Base-by-base conservation (phyloP, 2,113 vertebrate genomes). In the Myotis yumanensis region DNA sequence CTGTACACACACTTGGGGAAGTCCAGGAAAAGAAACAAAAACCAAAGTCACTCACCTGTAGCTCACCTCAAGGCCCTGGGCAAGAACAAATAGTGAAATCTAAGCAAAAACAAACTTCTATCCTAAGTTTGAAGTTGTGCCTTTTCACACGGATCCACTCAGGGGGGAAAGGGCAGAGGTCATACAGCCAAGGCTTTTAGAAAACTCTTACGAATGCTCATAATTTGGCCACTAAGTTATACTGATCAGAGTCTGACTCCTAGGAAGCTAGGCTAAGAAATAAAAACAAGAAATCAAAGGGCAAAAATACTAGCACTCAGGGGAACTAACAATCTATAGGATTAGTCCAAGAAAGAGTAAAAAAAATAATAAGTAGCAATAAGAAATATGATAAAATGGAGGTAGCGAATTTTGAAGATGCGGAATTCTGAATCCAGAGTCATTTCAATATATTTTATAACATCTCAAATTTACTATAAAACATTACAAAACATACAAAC, bases 181-280 rank as follows among this genome's bases (percentile, higher is more conserved):
- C 23, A 80, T 15, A 59, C 2, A 77, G 17, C 57, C 15, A 76
- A 3, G 14, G 15, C 14, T 68, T 81, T 52, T 80, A 52, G 37
- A 62, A 51, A 76, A 73, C 62, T 68, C 35, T 40, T 83, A 48
- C 1, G 48, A 81, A 83, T 37, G 72, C 25, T 77, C 25, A 66
- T 69, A 73, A 20, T 37, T 83, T 94, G 32, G 32, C n/a, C 20
- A 77, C 12, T 64, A 71, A 48, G 37, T 90, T 92, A 77, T 77
- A 48, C 37, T 32, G 10, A 68, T 9, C 12, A 57, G 84, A 3
- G 0, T 54, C 30, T 79, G 48, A 87, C 30, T 57, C 16, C 30
- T 46, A 83, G 17, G 46, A 94, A 62, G 11, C 12, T 48, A 97
- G 43, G 8, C 3, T 89, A 51, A 89, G 66, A 87, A 89, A 72